Evolutionary conservation across 2,888 invertebrate genomes (phyloP).

Genomic region (Ectobius pallidus): DNA sequence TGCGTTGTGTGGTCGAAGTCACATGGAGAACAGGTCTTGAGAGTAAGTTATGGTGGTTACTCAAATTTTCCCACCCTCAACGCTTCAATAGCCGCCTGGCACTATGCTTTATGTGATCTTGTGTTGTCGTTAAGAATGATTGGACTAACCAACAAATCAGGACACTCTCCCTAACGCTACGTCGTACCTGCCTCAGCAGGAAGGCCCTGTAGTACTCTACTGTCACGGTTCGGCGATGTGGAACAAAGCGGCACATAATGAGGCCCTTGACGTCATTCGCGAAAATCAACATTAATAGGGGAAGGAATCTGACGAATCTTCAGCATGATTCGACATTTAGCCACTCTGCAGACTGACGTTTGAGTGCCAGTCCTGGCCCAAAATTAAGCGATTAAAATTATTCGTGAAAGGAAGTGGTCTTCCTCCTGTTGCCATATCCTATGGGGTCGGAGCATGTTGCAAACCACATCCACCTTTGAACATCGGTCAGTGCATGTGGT

Average conservation of each 20-base stretch:
- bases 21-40: conserved; percentile 49
- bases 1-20: neutral
- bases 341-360: neutral
- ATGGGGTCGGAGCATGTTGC: neutral
- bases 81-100: neutral
- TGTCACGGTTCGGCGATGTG: neutral
- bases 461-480: neutral
- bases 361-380: neutral
- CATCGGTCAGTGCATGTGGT: neutral
- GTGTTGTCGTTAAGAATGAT: neutral
- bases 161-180: neutral
- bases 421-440: too few species aligned
- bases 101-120: neutral
- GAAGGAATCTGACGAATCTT: neutral
- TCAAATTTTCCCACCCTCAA: neutral
- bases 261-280: neutral
- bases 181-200: neutral
- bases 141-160: neutral
- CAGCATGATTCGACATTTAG: neutral
- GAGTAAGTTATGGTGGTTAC: neutral
- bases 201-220: neutral
- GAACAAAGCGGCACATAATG: conserved; percentile 3
- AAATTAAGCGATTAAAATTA: neutral
- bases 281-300: neutral
- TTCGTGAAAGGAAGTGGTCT: neutral